A percentile compares a stretch with the other conserved stretches of the same genome.
phyloP scores from a whole-genome alignment of 2,888 invertebrate species.

The Eupithecia subumbrata region DNA sequence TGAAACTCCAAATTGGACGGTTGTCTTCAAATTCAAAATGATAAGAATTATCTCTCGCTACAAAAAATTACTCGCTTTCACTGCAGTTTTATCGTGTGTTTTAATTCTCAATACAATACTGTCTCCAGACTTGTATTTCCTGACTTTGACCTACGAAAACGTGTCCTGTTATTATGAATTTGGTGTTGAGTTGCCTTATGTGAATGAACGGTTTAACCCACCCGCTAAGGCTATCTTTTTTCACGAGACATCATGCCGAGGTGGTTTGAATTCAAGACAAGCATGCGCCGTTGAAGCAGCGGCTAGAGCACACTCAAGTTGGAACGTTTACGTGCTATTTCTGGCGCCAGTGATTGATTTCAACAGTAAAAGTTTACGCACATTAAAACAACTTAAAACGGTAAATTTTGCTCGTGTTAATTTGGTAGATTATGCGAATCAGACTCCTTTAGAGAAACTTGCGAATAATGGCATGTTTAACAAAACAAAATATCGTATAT shows the following conservation, averaged over 20 bases:
- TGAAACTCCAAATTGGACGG: neutral
- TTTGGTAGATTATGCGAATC: neutral
- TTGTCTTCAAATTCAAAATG: neutral
- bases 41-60: neutral
- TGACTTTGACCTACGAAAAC: conserved; percentile 15
- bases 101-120: neutral
- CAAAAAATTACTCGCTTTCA: neutral
- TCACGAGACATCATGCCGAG: conserved; percentile 85
- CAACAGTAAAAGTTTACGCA: neutral
- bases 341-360: neutral
- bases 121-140: conserved; percentile 21
- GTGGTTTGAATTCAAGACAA: conserved; percentile 39
- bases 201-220: conserved; percentile 18
- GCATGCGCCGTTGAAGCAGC: neutral
- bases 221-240: conserved; percentile 81
- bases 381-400: neutral
- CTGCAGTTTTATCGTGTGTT: neutral
- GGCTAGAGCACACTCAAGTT: neutral
- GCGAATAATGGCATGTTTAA: conserved; percentile 76
- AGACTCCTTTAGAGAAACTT: conserved; percentile 52
- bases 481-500: conserved; percentile 81
- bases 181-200: conserved; percentile 19
- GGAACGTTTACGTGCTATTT: neutral
- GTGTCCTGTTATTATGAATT: conserved; percentile 27
- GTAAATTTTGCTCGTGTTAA: neutral